These are phyloP conservation scores for Gallinago jamesoni DNA, from an alignment of 2,113 vertebrate genomes.

Conservation along the genomic window DNA sequence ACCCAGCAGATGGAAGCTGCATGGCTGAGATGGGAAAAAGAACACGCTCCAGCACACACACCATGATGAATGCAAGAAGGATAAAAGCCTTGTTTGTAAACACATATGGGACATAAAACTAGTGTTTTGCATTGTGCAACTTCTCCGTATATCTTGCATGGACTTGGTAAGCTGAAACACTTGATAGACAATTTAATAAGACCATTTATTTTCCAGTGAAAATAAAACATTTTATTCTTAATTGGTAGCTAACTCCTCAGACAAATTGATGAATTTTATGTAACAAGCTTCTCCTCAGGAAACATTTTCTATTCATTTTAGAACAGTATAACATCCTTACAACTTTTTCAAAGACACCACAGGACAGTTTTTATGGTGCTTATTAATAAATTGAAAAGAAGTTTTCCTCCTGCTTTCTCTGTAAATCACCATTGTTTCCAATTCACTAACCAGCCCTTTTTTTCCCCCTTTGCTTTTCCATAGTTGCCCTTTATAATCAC, in stretches of 20 bases:
- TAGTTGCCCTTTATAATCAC: accelerated
- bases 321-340: not conserved
- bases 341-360: not conserved
- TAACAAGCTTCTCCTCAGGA: not conserved
- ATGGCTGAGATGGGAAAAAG: not conserved
- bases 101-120: accelerated
- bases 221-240: not conserved
- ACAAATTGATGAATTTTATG: not conserved
- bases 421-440: not conserved
- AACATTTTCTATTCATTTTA: not conserved
- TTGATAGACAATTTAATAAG: not conserved
- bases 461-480: not conserved
- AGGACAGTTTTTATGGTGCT: not conserved
- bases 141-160: not conserved
- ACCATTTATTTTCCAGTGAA: not conserved
- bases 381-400: not conserved
- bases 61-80: accelerated
- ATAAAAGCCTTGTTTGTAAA: not conserved
- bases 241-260: not conserved
- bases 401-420: not conserved
- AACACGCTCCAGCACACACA: accelerated
- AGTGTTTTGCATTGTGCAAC: not conserved
- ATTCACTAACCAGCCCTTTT: not conserved
- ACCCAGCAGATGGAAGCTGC: not conserved
- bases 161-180: not conserved